Conservation (phyloP, 1,140 invertebrate species). For the Coenobita brevimanus region DNA sequence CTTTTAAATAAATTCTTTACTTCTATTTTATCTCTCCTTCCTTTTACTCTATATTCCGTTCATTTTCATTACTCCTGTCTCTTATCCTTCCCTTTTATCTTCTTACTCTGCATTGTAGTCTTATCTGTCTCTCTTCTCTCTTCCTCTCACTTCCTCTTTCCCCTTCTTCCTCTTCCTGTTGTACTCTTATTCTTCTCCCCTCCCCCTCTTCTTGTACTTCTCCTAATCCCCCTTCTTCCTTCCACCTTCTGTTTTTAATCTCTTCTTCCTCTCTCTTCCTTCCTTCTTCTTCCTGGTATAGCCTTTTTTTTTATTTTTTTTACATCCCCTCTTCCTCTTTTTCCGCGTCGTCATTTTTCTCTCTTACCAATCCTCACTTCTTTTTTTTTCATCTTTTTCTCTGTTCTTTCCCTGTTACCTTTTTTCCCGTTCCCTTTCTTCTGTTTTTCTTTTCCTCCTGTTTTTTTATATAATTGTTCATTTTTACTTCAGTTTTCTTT, state of each 20-base stretch:
- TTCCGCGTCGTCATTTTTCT: not conserved
- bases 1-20: not conserved
- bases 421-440: too few species aligned
- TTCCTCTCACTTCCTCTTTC: too few species aligned
- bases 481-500: not conserved
- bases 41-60: not conserved
- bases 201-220: not conserved
- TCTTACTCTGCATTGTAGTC: not conserved
- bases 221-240: not conserved
- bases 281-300: too few species aligned
- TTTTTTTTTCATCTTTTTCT: not conserved
- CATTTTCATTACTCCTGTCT: not conserved
- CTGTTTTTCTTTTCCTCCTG: not conserved
- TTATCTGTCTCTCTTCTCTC: not conserved
- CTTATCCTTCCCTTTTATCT: not conserved
- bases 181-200: not conserved
- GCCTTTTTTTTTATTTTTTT: too few species aligned
- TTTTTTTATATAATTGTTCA: not conserved
- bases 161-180: not conserved
- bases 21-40: not conserved
- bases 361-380: not conserved
- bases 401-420: not conserved
- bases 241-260: not conserved
- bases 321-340: too few species aligned
- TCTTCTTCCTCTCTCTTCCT: too few species aligned